These are phyloP conservation scores for Orthosia gothica DNA, from an alignment of 2,888 invertebrate species.

Conservation along the genomic window DNA sequence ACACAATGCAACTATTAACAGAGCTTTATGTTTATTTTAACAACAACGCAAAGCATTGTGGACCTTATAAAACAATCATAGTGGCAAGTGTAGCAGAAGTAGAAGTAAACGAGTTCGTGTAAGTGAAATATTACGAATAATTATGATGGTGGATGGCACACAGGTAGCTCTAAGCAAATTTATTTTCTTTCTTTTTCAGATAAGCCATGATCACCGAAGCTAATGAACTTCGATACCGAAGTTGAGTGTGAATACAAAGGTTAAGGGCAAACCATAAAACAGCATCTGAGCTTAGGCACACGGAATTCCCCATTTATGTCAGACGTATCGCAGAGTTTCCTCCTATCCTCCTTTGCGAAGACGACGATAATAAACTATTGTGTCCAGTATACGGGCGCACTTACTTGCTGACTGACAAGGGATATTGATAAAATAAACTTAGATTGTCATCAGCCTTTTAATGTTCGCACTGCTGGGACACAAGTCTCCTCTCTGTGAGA, in stretches of 20 bases:
- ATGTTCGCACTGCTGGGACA: too few relatives aligned
- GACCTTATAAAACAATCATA: slow-evolving; percentile 32
- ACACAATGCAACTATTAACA: slow-evolving; percentile 57
- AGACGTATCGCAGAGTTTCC: not conserved
- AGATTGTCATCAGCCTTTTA: not conserved
- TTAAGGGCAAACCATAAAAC: not conserved
- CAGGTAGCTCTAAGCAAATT: too few relatives aligned
- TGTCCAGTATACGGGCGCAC: not conserved
- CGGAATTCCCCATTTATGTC: not conserved
- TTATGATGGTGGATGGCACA: not conserved
- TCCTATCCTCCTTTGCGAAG: not conserved
- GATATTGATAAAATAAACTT: not conserved
- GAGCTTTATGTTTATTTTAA: slow-evolving; percentile 54
- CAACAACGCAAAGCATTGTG: slow-evolving; percentile 45
- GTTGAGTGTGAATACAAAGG: not conserved
- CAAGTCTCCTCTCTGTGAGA: too few relatives aligned
- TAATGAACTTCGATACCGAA: too few relatives aligned
- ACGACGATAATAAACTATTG: not conserved
- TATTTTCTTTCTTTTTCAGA: too few relatives aligned
- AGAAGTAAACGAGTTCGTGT: not conserved
- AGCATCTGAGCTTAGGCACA: not conserved
- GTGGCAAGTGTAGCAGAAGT: slow-evolving; percentile 17
- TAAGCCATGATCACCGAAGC: not conserved
- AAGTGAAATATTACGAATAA: too few relatives aligned
- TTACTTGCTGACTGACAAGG: not conserved